Base-by-base conservation (phyloP, 2,888 invertebrate genomes). In the Gastrophysa polygoni region DNA sequence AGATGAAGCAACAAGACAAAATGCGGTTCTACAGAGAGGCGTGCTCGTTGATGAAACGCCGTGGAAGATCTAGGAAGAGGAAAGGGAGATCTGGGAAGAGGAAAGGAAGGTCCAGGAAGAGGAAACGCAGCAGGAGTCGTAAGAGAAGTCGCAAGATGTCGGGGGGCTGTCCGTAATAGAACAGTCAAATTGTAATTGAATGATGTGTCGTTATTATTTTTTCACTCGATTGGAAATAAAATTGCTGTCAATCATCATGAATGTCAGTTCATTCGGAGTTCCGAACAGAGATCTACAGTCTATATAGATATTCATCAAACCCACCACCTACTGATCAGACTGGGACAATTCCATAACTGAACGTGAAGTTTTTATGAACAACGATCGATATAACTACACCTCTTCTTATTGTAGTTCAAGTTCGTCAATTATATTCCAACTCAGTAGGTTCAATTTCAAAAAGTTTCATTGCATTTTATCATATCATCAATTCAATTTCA, bases 1-100 rank as follows among this genome's bases (percentile, higher is more conserved):
- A 59, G 20, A 67, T 77, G 71, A 67, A 55, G 48, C 59, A 65
- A 1, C 18, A 59, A 17, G 54, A 66, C 10, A 60, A 59, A 38
- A 32, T 24, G 29, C 55, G 59, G 34, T 63, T 56, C 14, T 63
- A 63, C 21, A 44, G 44, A 47, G 63, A 63, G 32, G 63, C 63
- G 2, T 63, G 63, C 18, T 21, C 18, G 8, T 34, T 46, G 28
- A 43, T 38, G 14, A 56, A 46, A 18, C 29, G 46, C 14, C 28
- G 32, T 7, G 17, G 50, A 6, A 28, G 11, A 21, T 32, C 43
- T 14, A 38, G 46, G 10, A 38, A 28, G 16, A 29, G 52, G 8
- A 18, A 21, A 28, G 11, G 56, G 29, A 16, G 24, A 38, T 14
- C 43, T 1, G 7, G 44, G 16, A 10, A 28, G 2, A 32, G 32